Evolutionary conservation across 2,888 invertebrate genomes (phyloP).

Genomic region (Drosophila borborema): DNA sequence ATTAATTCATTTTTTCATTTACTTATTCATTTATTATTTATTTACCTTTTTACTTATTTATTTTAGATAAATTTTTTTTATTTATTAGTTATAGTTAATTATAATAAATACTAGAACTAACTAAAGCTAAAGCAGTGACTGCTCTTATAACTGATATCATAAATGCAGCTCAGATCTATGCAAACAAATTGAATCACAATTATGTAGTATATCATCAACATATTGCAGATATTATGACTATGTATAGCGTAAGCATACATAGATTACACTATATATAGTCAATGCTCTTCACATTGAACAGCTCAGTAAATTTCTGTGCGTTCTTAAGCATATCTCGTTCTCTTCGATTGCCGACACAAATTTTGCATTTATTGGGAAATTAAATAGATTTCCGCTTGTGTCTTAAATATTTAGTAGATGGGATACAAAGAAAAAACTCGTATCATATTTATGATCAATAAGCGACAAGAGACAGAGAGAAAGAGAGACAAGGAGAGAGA

Average conservation of each 20-base stretch:
- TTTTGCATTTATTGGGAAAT: constrained; percentile 52
- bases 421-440: constrained; percentile 42
- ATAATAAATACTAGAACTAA: no score
- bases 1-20: no score
- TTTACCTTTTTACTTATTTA: no score
- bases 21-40: no score
- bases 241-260: no score
- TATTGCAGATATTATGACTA: neutral
- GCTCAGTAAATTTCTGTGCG: neutral
- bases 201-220: neutral
- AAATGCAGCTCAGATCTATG: neutral
- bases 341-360: constrained; percentile 40
- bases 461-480: constrained; percentile 15
- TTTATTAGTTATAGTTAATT: no score
- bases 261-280: neutral
- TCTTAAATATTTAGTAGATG: constrained; percentile 44
- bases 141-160: no score
- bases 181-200: neutral
- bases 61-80: no score
- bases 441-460: constrained; percentile 69
- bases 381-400: constrained; percentile 62
- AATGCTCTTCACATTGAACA: neutral
- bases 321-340: constrained; percentile 13
- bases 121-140: no score
- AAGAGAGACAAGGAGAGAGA: neutral